A percentile compares a stretch with the other conserved stretches of the same genome.
phyloP scores from a whole-genome alignment of 2,888 invertebrate species.

The Noctua fimbriata region DNA sequence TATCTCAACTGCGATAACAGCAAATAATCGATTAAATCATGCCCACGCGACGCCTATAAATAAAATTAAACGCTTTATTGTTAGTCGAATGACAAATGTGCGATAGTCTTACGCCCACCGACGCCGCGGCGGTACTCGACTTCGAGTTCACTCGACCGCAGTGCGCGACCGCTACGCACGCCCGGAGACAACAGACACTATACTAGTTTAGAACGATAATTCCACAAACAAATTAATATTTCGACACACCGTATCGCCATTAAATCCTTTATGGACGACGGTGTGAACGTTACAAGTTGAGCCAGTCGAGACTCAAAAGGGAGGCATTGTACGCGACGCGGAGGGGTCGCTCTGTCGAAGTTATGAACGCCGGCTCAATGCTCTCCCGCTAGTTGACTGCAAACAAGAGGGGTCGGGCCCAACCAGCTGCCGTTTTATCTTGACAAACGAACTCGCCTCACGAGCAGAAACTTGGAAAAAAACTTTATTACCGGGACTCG shows the following conservation, averaged over 20 bases:
- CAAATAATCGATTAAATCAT: conserved; percentile 79
- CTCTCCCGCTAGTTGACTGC: conserved; percentile 76
- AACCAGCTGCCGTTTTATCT: conserved; percentile 85
- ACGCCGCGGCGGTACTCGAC: conserved; percentile 40
- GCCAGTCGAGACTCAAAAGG: conserved; percentile 72
- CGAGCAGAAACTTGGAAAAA: conserved; percentile 73
- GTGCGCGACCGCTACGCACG: conserved; percentile 68
- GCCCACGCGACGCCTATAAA: conserved; percentile 85
- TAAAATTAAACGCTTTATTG: conserved; percentile 87
- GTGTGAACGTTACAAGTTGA: conserved; percentile 78
- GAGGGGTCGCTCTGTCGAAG: conserved; percentile 75
- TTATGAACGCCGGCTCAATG: conserved; percentile 76
- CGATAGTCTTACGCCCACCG: conserved; percentile 83
- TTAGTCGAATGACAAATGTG: conserved; percentile 87
- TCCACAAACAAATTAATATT: conserved; percentile 85
- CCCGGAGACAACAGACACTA: conserved; percentile 76
- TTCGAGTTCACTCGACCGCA: conserved; percentile 58
- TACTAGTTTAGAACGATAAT: conserved; percentile 79
- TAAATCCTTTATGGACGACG: conserved; percentile 83
- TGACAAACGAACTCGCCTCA: conserved; percentile 74
- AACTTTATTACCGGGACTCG: conserved; percentile 69
- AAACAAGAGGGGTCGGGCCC: conserved; percentile 79
- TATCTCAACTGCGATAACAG: conserved; percentile 76
- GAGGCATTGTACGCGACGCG: conserved; percentile 74
- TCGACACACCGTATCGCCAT: conserved; percentile 86